Base-by-base conservation (phyloP, 64 coral and sea anemone genomes). In the Pocillopora verrucosa region DNA sequence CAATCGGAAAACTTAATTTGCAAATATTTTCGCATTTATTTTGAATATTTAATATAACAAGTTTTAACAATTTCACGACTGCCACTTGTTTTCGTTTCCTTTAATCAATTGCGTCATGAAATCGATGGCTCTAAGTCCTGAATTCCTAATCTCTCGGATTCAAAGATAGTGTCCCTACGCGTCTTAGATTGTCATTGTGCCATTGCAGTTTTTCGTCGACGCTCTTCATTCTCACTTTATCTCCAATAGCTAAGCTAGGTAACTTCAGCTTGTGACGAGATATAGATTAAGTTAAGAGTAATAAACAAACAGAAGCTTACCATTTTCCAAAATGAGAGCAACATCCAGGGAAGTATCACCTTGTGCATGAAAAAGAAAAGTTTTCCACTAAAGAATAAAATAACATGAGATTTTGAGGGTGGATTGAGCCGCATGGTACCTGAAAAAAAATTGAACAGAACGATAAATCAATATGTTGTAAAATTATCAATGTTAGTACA, bases 301-400 rank as follows among this genome's bases (percentile, higher is more conserved):
- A 70, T n/a, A 13, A 13, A 63, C 61, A 17, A 63, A 63, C 16
- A 70, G 22, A n/a, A 24, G 51, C 90, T 96, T 79, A 96, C 94
- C 87, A 92, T 88, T 89, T 92, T 88, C 90, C 87, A 86, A 30
- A 88, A 74, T 36, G 90, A 82, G 5, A 96, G 10, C 30, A 96
- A 16, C 20, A 87, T 11, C 7, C 58, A 30, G 11, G 94, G 94
- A 56, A 96, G 45, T 26, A 96, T 24, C n/a, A 92, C 61, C 79
- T 79, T 92, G 57, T 89, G 73, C 13, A 63, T 60, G 20, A 96
- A 19, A 16, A 92, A 96, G 64, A 89, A 86, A 13, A 84, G 45
- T 73, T 96, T 96, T 36, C 94, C 94, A 65, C 60, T 68, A 72
- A 89, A 17, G 72, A 96, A 96, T 19, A 96, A 25, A 13, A 84